Percentiles rank a stretch among this genome's conserved stretches.
Conservation (phyloP, 2,888 invertebrate species). For the Eupelmus urozonus region DNA sequence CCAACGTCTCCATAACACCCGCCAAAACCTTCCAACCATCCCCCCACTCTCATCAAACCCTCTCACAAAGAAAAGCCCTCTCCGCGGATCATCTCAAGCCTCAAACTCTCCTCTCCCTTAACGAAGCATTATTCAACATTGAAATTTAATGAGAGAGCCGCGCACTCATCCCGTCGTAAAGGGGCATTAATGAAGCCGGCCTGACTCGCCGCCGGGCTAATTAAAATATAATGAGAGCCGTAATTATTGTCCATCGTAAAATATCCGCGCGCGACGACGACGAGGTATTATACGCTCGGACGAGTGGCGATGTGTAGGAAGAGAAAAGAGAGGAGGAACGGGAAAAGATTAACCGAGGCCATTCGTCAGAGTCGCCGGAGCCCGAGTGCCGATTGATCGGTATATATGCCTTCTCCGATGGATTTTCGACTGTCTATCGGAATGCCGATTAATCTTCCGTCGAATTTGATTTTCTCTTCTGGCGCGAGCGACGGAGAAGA, state of each 20-base stretch:
- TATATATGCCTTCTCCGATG: conserved; percentile 33
- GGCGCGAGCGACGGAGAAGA: neutral
- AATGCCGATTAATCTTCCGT: conserved; percentile 54
- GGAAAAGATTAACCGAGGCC: conserved; percentile 63
- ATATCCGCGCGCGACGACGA: conserved; percentile 52
- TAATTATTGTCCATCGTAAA: conserved; percentile 73
- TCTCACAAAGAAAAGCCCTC: neutral
- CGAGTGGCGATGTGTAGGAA: neutral
- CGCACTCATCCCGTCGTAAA: conserved; percentile 70
- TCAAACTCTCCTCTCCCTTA: conserved; percentile 62
- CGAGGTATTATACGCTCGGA: neutral
- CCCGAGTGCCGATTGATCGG: conserved; percentile 57
- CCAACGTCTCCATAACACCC: conserved; percentile 66
- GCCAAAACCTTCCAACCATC: conserved; percentile 54
- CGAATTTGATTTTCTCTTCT: conserved; percentile 45
- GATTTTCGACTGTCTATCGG: conserved; percentile 57
- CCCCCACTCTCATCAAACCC: conserved; percentile 8
- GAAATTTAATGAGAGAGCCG: conserved; percentile 70
- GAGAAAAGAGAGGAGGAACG: conserved; percentile 26
- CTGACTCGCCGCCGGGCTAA: conserved; percentile 66
- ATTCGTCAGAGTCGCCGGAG: conserved; percentile 64
- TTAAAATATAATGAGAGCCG: conserved; percentile 76
- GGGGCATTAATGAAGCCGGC: conserved; percentile 69
- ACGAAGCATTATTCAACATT: conserved; percentile 72
- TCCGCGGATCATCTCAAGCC: neutral